Evolutionary conservation across 2,888 invertebrate species (phyloP).

Genomic region (Drymonia ruficornis): DNA sequence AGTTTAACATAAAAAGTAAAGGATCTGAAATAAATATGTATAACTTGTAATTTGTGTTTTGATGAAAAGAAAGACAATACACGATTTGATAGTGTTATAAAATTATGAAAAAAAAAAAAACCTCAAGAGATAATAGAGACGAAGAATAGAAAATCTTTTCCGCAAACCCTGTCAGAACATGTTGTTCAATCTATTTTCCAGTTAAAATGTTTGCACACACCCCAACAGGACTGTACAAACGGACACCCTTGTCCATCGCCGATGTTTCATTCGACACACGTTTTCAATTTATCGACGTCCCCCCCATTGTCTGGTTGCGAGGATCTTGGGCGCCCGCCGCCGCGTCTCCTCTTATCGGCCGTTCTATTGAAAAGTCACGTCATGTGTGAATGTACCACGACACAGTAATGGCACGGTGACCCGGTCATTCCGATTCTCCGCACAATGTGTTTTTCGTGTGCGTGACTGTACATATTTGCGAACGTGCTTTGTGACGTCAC

Average conservation of each 20-base stretch:
- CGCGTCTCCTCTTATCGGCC: conserved; percentile 56
- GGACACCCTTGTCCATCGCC: conserved; percentile 38
- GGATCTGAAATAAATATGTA: neutral
- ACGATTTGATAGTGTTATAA: too few species aligned
- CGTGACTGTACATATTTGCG: conserved; percentile 8
- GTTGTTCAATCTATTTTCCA: conserved; percentile 30
- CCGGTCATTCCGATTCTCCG: conserved; percentile 29
- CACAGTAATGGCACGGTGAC: conserved; percentile 48
- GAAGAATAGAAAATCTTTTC: too few species aligned
- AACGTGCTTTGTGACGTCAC: conserved; percentile 3
- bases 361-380: conserved; percentile 61
- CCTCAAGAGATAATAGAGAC: too few species aligned
- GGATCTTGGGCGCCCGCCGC: conserved; percentile 55
- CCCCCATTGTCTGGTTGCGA: conserved; percentile 46
- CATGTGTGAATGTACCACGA: conserved; percentile 48
- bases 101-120: too few species aligned
- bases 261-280: conserved; percentile 69
- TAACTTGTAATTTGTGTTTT: neutral
- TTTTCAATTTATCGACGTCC: conserved; percentile 75
- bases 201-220: conserved; percentile 37
- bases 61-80: neutral
- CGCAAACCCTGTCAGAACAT: neutral
- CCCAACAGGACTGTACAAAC: conserved; percentile 35
- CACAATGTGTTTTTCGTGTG: conserved; percentile 19
- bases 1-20: conserved; percentile 5